Base-by-base conservation (phyloP, 2,888 invertebrate genomes). In the Prostheceraeus crozeri region DNA sequence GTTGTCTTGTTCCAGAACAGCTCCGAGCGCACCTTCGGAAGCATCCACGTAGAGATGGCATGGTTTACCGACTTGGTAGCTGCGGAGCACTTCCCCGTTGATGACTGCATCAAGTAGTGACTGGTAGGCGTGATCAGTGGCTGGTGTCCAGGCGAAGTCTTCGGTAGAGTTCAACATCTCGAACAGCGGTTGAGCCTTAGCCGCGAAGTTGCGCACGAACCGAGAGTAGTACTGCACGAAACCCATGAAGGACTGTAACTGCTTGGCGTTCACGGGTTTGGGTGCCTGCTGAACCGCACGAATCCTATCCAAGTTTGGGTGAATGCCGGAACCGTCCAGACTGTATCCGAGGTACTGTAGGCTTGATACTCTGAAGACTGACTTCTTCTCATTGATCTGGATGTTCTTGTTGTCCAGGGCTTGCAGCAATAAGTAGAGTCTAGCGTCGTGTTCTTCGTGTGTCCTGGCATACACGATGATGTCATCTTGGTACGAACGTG, bases 1-100 rank as follows among this genome's bases (percentile, higher is more conserved):
- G 48, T 30, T 30, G 28, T 48, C 23, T 30, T 48, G 48, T 48
- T 48, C 48, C 28, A 48, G 28, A 30, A 48, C 28, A 30, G 25
- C 48, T 28, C 23, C 48, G 23, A 48, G 23, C 27, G 11, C 14
- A 48, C 28, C 25, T 48, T 48, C 48, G 10, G 14, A 48, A 19
- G 48, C 14, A 48, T 48, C 48, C 28, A 10, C 48, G 28, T 25
- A 28, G 4, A 48, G 25, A 48, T 25, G 23, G 27, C 27, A 48
- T 6, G 23, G 48, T 11, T 28, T 25, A 11, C 23, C 48, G 3
- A 48, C 25, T 21, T 19, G 14, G 28, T 28, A 48, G 48, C 27
- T 25, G 23, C 28, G 48, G 11, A 48, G 23, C 28, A 48, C 48
- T 48, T 10, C 27, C 10, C 28, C 28, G 48, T 30, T 48, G 14